Conservation (phyloP, 2,113 vertebrate species). For the Vanacampus margaritifer region DNA sequence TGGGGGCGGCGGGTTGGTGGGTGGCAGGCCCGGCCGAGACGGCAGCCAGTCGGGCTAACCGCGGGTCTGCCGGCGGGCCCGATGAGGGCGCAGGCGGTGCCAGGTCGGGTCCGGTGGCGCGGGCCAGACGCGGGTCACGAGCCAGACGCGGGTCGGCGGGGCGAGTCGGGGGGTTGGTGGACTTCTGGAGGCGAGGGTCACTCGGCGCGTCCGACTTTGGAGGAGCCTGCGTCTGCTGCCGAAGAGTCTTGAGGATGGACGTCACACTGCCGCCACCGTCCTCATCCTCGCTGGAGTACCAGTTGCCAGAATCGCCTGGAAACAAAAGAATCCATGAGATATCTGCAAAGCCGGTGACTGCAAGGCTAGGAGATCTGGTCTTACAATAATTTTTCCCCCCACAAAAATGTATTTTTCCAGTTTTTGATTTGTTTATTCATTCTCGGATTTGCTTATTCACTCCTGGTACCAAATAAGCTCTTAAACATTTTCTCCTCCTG, state of each 20-base stretch:
- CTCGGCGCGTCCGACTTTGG: slow-evolving; percentile 51
- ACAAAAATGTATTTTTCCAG: background rate
- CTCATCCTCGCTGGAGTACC: slow-evolving; percentile 96
- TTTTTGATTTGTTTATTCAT: background rate
- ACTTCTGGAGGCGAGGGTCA: slow-evolving; percentile 84
- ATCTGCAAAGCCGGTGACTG: background rate
- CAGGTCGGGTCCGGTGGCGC: slow-evolving; percentile 63
- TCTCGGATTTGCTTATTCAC: too few species aligned
- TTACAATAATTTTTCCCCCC: background rate
- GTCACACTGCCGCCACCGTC: slow-evolving; percentile 90
- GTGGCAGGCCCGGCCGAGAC: slow-evolving; percentile 44
- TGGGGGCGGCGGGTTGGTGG: slow-evolving; percentile 15
- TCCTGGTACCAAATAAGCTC: too few species aligned
- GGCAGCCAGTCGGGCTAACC: slow-evolving; percentile 49
- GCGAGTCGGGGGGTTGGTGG: slow-evolving; percentile 46
- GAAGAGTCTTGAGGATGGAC: slow-evolving; percentile 86
- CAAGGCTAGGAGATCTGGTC: background rate
- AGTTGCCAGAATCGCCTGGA: slow-evolving; percentile 87
- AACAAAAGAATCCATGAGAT: background rate
- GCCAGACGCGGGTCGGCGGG: slow-evolving; percentile 83
- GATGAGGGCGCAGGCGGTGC: slow-evolving; percentile 37
- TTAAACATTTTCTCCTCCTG: background rate
- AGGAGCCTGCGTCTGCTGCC: slow-evolving; percentile 80
- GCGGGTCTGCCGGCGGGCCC: slow-evolving; percentile 73
- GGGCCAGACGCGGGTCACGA: slow-evolving; percentile 82